Conservation (phyloP, 1,140 invertebrate genomes). For the Temnothorax longispinosus region DNA sequence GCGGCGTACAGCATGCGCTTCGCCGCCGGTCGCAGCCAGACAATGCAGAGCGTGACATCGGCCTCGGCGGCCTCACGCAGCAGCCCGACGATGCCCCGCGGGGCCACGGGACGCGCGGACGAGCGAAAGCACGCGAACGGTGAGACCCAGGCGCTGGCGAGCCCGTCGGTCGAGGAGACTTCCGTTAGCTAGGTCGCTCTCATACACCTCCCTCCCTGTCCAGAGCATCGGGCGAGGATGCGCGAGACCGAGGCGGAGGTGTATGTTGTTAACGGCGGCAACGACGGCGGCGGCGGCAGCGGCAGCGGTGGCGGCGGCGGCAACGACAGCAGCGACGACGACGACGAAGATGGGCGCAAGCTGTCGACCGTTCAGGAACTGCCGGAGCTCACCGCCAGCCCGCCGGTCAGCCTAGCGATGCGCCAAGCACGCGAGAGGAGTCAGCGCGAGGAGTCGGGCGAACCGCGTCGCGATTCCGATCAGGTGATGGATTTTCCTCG, state of each 20-base stretch:
- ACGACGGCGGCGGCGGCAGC: neutral
- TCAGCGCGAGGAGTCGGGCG: neutral
- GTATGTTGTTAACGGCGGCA: constrained; percentile 68
- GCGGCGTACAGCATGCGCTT: constrained; percentile 85
- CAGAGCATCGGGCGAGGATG: constrained; percentile 64
- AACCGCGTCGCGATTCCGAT: constrained; percentile 44
- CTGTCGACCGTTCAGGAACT: constrained; percentile 72
- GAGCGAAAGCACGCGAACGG: constrained; percentile 83
- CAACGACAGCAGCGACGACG: constrained; percentile 6
- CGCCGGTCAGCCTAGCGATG: constrained; percentile 44
- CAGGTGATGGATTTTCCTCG: constrained; percentile 64
- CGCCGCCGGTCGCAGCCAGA: constrained; percentile 82
- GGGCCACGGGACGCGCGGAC: constrained; percentile 50
- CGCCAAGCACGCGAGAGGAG: constrained; percentile 46
- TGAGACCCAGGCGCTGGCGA: constrained; percentile 79
- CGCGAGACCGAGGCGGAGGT: constrained; percentile 69
- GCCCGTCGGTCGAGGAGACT: constrained; percentile 84
- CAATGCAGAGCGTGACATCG: constrained; percentile 85
- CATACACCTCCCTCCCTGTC: constrained; percentile 77
- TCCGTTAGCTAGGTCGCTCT: constrained; percentile 83
- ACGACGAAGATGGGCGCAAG: constrained; percentile 62
- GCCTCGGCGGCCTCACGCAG: constrained; percentile 76
- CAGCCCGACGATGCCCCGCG: constrained; percentile 79
- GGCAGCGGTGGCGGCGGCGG: neutral
- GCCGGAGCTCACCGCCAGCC: constrained; percentile 65